Evolutionary conservation across 1,140 invertebrate species (phyloP), one percentile per base, ranked within the genome.

Genomic region (Calosoma granatense): DNA sequence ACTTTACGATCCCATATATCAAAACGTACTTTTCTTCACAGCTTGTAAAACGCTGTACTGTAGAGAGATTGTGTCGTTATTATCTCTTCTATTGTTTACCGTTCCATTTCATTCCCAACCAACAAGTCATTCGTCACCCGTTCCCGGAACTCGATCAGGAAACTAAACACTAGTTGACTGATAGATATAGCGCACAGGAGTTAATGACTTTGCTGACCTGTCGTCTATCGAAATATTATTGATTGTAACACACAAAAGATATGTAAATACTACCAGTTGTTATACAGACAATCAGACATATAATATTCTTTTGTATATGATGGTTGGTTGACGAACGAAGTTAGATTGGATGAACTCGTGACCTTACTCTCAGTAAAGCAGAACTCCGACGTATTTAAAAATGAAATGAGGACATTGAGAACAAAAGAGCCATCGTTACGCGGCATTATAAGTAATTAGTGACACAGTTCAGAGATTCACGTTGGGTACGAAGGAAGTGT

Each of bases 41-140:
- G 6, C n/a, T 36, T n/a, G 26, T 36, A 9, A 6, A 36, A 36
- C 26, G 26, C 26, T n/a, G 26, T 36, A 9, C 26, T 9, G 26
- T 9, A 36, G 6, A 36, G 26, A 36, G 26, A 36, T 36, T 36
- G 26, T 36, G 26, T 36, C 26, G 26, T 36, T 36, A 36, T 36
- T 36, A 36, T 36, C 26, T 36, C n/a, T 36, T 36, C 41, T 47
- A 47, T 47, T 47, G 41, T 47, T 47, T 47, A 47, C 41, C 41
- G 41, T 36, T 36, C n/a, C 6, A n/a, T 36, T 36, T 36, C 26
- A n/a, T n/a, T n/a, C n/a, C n/a, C n/a, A n/a, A n/a, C n/a, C n/a
- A n/a, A n/a, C n/a, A n/a, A n/a, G n/a, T n/a, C n/a, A n/a, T n/a
- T n/a, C n/a, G n/a, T n/a, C n/a, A n/a, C n/a, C 26, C 6, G n/a